Conservation (phyloP, 2,797 vertebrate species). For the Tauraco hartlaubi region DNA sequence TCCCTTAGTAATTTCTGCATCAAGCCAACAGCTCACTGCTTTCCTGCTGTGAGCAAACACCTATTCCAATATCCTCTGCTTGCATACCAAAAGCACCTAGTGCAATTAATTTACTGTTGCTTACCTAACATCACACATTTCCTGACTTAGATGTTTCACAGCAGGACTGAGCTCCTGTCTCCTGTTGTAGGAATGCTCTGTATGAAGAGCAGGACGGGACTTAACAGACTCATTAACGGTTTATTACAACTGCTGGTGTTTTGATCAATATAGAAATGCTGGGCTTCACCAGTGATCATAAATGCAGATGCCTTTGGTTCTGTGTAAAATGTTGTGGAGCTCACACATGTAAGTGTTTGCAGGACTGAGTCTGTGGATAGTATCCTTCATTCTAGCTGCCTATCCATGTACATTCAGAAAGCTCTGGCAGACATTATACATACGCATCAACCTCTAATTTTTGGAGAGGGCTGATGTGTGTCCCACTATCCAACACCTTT, state of each 20-base stretch:
- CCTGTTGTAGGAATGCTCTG: background rate
- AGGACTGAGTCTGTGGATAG: background rate
- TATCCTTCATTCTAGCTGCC: background rate
- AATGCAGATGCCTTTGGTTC: background rate
- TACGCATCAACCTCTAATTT: background rate
- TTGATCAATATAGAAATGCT: background rate
- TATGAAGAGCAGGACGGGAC: background rate
- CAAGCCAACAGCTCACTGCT: background rate
- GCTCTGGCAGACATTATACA: background rate
- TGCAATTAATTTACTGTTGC: background rate
- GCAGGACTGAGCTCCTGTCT: background rate
- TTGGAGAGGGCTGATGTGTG: background rate
- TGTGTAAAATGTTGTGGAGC: background rate
- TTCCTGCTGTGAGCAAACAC: background rate
- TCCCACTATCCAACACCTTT: background rate
- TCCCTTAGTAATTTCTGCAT: background rate
- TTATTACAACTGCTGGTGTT: background rate
- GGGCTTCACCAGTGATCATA: background rate
- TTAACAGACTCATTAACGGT: background rate
- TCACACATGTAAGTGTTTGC: background rate
- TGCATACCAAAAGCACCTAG: background rate
- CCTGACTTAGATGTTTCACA: background rate
- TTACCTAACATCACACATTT: background rate
- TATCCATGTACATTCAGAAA: background rate
- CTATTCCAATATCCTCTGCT: background rate